Conservation (phyloP, 1,140 invertebrate species). For the Caerostris extrusa region DNA sequence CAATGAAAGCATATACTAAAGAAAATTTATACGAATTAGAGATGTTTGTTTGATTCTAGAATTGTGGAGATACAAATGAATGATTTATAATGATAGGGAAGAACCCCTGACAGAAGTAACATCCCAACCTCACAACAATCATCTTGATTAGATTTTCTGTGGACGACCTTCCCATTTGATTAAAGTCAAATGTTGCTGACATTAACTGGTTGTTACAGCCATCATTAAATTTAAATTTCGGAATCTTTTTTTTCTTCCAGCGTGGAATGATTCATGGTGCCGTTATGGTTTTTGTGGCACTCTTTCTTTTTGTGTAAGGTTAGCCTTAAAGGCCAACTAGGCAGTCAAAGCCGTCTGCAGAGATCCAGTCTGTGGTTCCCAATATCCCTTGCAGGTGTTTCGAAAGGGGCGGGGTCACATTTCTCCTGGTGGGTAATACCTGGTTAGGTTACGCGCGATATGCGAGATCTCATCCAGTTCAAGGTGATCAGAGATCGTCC, state of each 20-base stretch:
- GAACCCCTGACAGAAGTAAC: neutral
- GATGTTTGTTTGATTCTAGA: too few species aligned
- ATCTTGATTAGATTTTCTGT: neutral
- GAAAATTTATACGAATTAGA: too few species aligned
- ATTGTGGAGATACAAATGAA: too few species aligned
- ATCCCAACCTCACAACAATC: neutral
- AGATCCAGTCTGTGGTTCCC: conserved; percentile 34
- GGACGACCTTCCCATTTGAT: neutral
- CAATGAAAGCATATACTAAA: too few species aligned
- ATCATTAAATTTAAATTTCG: conserved; percentile 27
- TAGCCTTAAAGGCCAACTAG: conserved; percentile 24
- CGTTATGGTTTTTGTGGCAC: neutral
- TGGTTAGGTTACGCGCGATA: neutral
- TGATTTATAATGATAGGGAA: too few species aligned
- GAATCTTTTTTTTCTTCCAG: neutral
- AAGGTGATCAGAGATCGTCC: conserved; percentile 44
- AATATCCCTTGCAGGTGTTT: conserved; percentile 23
- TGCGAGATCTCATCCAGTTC: conserved; percentile 42
- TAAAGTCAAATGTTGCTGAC: neutral
- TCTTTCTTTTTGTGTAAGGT: neutral
- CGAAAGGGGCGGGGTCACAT: neutral
- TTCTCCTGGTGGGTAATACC: conserved; percentile 53
- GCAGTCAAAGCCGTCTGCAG: neutral
- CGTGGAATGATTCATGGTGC: neutral
- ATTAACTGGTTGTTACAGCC: neutral